These are phyloP conservation scores for Microdon myrmicae DNA, from an alignment of 2,888 invertebrate species.

Conservation along the genomic window DNA sequence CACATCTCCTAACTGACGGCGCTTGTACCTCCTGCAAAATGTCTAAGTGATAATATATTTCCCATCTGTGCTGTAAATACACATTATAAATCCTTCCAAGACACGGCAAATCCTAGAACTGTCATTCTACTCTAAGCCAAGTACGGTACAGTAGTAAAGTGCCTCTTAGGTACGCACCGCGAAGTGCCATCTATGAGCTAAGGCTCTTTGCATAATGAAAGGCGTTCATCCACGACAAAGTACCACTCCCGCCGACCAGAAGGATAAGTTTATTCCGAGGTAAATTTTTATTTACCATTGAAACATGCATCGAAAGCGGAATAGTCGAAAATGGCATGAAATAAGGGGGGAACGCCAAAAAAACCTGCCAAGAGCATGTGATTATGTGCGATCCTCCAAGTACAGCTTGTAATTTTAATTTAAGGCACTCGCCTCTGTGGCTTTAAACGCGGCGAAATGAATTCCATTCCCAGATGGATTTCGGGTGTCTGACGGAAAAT, in stretches of 20 bases:
- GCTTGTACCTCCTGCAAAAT: neutral
- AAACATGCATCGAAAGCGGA: no score
- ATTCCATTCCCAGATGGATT: no score
- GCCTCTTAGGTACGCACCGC: constrained; percentile 4
- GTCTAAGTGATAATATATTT: constrained; percentile 31
- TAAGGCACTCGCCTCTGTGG: no score
- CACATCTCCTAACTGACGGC: constrained; percentile 19
- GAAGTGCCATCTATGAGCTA: constrained; percentile 41
- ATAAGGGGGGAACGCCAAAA: no score
- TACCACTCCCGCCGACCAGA: no score
- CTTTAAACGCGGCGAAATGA: no score
- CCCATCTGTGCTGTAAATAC: constrained; percentile 41
- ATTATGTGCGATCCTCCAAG: no score
- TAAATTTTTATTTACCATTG: constrained; percentile 42
- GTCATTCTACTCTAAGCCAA: constrained; percentile 42
- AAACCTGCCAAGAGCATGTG: no score
- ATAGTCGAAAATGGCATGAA: no score
- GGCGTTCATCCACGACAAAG: constrained; percentile 29
- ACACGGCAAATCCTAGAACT: constrained; percentile 31
- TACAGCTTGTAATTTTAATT: no score
- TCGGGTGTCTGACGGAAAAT: no score
- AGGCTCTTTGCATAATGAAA: constrained; percentile 49
- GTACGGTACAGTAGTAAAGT: constrained; percentile 23
- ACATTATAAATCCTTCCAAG: constrained; percentile 44
- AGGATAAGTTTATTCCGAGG: constrained; percentile 22